Evolutionary conservation across 2,888 invertebrate species (phyloP), one percentile per base, ranked within the genome.

Genomic region (Belgica antarctica): DNA sequence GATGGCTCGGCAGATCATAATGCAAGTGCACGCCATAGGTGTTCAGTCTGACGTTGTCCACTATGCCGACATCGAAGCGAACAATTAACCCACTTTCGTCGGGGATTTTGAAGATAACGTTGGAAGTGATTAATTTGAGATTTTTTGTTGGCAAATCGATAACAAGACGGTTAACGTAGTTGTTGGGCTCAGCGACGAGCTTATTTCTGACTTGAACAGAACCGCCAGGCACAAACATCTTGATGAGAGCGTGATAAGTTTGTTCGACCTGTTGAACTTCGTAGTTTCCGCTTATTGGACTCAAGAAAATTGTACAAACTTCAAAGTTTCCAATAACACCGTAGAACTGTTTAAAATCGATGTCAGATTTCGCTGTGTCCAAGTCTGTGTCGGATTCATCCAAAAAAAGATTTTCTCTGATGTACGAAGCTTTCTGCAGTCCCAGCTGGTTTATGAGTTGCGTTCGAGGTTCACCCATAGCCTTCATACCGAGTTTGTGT

Each of bases 291-390:
- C 80, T 80, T 68, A 87, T 81, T 5, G 85, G 84, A 1, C 85
- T 84, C 78, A 84, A 86, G 34, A 82, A 76, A 3, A 85, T 74
- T 1, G 83, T 79, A 75, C 86, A 85, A 70, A 87, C 71, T 77
- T 85, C 82, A 66, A 85, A 78, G 52, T 81, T 77, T 10, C 85
- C 85, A 71, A 84, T 77, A 62, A 82, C 81, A 69, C 83, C 82
- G 65, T 81, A 80, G 71, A 80, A 81, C 27, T 81, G 79, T 27
- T 80, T 78, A 12, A 79, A 78, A 28, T 81, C 79, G 28, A 78
- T 76, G 17, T 78, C 76, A n/a, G 78, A 78, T 2, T 78, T 76
- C 1, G 78, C 76, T 1, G 41, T 28, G 62, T 77, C 77, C 12
- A 77, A 70, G 10, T 75, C 74, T 71, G 77, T 73, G 8, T 63